phyloP scores from a whole-genome alignment of 1,140 invertebrate genomes.

The Apolygus lucorum region DNA sequence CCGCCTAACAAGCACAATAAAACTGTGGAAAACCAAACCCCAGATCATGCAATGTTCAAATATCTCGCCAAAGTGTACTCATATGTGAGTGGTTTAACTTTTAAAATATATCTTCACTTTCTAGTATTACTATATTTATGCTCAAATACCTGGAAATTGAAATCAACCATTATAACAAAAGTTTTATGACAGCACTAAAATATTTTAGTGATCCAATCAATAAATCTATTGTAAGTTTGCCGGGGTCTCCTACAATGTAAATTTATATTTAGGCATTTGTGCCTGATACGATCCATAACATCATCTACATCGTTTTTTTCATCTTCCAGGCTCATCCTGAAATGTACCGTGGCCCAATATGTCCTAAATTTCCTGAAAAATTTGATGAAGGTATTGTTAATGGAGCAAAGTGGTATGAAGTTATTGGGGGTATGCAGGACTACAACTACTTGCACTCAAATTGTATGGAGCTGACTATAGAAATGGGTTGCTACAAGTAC shows the following conservation, averaged over 20 bases:
- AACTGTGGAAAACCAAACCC: slow-evolving; percentile 48
- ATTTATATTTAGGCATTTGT: no score
- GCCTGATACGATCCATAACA: no score
- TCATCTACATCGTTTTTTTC: slow-evolving; percentile 22
- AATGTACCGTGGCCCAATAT: slow-evolving; percentile 71
- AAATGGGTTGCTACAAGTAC: slow-evolving; percentile 90
- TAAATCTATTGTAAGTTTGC: no score
- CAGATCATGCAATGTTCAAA: slow-evolving; percentile 78
- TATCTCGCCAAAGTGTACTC: slow-evolving; percentile 76
- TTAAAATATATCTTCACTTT: no score
- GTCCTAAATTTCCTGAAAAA: slow-evolving; percentile 54
- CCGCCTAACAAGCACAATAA: slow-evolving; percentile 30
- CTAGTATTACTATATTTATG: no score
- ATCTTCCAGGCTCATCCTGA: slow-evolving; percentile 60
- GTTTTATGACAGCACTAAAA: no score
- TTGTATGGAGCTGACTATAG: slow-evolving; percentile 90
- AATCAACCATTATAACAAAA: no score
- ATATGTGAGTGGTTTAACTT: slow-evolving; percentile 47
- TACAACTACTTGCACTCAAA: slow-evolving; percentile 92
- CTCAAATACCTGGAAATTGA: no score
- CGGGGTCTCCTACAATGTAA: no score
- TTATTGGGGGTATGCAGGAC: slow-evolving; percentile 95
- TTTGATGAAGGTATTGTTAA: slow-evolving; percentile 84
- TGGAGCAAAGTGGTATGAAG: slow-evolving; percentile 83
- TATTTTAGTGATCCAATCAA: no score